Evolutionary conservation across 2,797 vertebrate species (phyloP), one percentile per base, ranked within the genome.

Genomic region (Amblyopsis hoosieri): DNA sequence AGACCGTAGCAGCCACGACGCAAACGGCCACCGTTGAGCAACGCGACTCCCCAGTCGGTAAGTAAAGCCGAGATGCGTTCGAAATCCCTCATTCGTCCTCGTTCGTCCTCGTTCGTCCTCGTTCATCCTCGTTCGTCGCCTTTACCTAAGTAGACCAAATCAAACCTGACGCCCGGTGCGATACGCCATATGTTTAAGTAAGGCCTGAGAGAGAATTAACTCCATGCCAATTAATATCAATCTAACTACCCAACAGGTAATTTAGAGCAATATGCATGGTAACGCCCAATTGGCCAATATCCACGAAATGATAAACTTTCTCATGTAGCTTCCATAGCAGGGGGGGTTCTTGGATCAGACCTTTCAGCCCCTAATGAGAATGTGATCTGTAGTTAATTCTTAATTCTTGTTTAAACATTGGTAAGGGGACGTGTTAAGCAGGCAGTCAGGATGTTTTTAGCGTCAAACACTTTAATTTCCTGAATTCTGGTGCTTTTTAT

Each of bases 41-140:
- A 59, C 75, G 60, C 1, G 92, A 93, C 82, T 89, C 89, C 0
- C 90, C 92, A 42, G 58, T 66, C 47, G 85, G 92, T 93, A 73
- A 92, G 91, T 85, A 60, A 75, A 66, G 67, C 47, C 66, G 51
- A 60, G 67, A 52, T 54, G 66, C 61, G 37, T 57, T 47, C 33
- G 15, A 74, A 78, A 80, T 74, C 82, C 73, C 45, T 67, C 51
- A 12, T 23, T 29, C 17, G 80, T 69, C 50, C 68, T 50, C 15
- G 14, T 19, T 12, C 8, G 0, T 23, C 73, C 45, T 67, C 51
- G 12, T 23, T 29, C 17, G 78, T 69, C 50, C 68, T 50, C 15
- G 7, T 19, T 12, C 7, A 19, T 19, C 52, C 3, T 15, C 9
- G 2, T 9, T 69, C 52, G 70, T 54, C 29, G 45, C 65, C 60